phyloP scores from a whole-genome alignment of 2,113 vertebrate genomes.

The Danio rerio region DNA sequence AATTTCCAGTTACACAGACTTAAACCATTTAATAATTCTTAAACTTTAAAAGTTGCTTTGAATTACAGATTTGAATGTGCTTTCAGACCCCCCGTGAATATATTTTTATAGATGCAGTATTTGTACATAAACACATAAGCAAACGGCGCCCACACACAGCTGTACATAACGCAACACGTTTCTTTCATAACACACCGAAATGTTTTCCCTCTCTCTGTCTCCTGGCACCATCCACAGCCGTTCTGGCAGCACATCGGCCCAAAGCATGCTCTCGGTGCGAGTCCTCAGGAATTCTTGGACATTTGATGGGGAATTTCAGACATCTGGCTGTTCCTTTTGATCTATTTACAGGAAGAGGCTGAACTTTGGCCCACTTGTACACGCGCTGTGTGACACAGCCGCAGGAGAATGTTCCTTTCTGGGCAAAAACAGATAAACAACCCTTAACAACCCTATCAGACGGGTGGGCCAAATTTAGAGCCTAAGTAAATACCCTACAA shows the following conservation, averaged over 20 bases:
- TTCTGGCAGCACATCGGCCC: background rate
- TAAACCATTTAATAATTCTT: background rate
- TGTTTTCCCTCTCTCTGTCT: background rate
- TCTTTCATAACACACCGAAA: slow-evolving; percentile 9
- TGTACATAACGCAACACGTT: background rate
- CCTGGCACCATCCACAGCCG: background rate
- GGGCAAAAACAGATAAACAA: slow-evolving; percentile 61
- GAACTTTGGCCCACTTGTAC: slow-evolving; percentile 52
- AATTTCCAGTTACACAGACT: too few relatives aligned
- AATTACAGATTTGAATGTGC: background rate
- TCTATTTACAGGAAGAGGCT: slow-evolving; percentile 66
- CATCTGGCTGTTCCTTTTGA: slow-evolving; percentile 69
- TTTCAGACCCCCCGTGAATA: background rate
- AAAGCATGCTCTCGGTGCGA: slow-evolving; percentile 23
- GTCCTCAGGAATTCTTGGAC: slow-evolving; percentile 22
- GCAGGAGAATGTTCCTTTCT: slow-evolving; percentile 54
- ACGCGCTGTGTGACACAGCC: slow-evolving; percentile 37
- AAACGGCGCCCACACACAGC: background rate
- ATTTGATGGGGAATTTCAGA: slow-evolving; percentile 65
- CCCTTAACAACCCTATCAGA: slow-evolving; percentile 46
- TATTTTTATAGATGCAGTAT: background rate
- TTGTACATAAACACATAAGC: background rate
- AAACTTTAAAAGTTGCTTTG: too few relatives aligned
- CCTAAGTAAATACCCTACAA: slow-evolving; percentile 12
- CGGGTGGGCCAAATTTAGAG: slow-evolving; percentile 59